Evolutionary conservation across 2,888 invertebrate genomes (phyloP), one percentile per base, ranked within the genome.

Genomic region (Liopterus haemorrhoidalis): DNA sequence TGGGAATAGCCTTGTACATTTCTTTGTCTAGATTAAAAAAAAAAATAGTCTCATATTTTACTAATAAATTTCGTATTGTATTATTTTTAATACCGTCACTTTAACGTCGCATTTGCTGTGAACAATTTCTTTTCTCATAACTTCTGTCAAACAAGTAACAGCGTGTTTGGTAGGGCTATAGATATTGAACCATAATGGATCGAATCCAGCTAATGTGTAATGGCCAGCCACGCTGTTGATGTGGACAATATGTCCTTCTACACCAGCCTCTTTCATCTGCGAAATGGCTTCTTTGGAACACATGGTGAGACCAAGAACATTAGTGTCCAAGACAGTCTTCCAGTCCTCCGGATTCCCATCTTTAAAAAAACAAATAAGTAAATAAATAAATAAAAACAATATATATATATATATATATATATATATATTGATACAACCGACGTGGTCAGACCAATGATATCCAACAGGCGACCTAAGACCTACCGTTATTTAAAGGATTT

Each of bases 61-160:
- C n/a, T n/a, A n/a, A n/a, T n/a, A n/a, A n/a, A n/a, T n/a, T n/a
- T n/a, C n/a, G n/a, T n/a, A n/a, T n/a, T n/a, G n/a, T n/a, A n/a
- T n/a, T n/a, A 66, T 48, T 66, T 61, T 22, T 2, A 15, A 42
- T 48, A 58, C 59, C 12, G 58, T 54, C 8, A 58, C 51, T 54
- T 57, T 57, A 21, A 58, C 58, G 9, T 42, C 32, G 15, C 47
- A 49, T 9, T 48, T 45, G 9, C 35, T 18, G 24, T 33, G 45
- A 8, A 42, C 19, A 38, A 59, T 25, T 38, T 59, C 58, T 15
- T 57, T 57, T 16, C 54, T 49, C 32, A 59, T 38, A 35, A 46
- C 51, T 33, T 57, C 56, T 1, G 57, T 52, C n/a, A 59, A 47
- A 2, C 57, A 57, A 4, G 57, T 59, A n/a, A 59, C 56, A 3